Percentiles rank a stretch among this genome's conserved stretches.
These are phyloP conservation scores for Calephelis virginiensis DNA, from an alignment of 1,140 invertebrate species.

Conservation along the genomic window DNA sequence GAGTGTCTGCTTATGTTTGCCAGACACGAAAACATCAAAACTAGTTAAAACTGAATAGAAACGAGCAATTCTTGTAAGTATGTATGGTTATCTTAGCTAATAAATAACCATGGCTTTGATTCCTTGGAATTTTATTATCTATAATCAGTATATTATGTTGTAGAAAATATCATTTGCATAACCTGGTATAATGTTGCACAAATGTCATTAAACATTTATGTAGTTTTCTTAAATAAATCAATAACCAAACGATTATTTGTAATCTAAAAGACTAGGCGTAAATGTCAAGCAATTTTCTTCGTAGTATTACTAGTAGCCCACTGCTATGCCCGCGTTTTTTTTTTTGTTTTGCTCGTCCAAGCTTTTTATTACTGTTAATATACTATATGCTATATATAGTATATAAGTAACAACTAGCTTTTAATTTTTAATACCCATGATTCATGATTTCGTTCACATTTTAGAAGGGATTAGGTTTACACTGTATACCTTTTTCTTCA, in stretches of 20 bases:
- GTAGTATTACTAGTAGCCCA: too few species aligned
- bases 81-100: neutral
- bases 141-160: neutral
- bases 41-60: neutral
- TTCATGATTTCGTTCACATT: too few species aligned
- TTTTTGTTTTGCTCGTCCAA: too few species aligned
- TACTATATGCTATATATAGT: too few species aligned
- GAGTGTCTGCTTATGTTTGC: too few species aligned
- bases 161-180: constrained; percentile 12
- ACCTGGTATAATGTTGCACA: constrained; percentile 2
- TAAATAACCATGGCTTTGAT: neutral
- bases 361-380: too few species aligned
- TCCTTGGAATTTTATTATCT: constrained; percentile 2
- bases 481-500: too few species aligned
- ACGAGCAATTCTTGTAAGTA: neutral
- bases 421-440: too few species aligned
- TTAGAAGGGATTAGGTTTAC: too few species aligned
- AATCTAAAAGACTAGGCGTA: neutral
- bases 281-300: neutral
- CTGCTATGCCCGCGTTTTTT: too few species aligned
- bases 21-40: too few species aligned
- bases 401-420: too few species aligned
- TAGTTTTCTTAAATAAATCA: constrained; percentile 3
- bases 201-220: neutral
- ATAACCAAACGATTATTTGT: constrained; percentile 1